phyloP scores from a whole-genome alignment of 2,113 vertebrate species.

The Rhinoderma darwinii region DNA sequence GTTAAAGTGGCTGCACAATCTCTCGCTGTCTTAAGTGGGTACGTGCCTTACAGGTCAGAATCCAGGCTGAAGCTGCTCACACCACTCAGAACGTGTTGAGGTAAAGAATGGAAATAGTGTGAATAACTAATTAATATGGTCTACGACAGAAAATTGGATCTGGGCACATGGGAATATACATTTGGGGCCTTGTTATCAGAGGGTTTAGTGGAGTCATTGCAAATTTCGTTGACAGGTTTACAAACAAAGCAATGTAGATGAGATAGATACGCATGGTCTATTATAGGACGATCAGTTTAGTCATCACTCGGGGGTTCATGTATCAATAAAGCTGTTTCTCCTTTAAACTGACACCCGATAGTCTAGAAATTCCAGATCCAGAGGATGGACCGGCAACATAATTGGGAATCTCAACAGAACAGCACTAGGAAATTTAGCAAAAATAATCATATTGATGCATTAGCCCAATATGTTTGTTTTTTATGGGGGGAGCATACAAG shows the following conservation, averaged over 20 bases:
- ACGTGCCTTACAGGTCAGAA: not conserved
- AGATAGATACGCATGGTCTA: not conserved
- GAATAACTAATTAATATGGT: constrained; percentile 59
- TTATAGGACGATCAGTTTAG: not conserved
- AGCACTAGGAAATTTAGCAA: too few relatives aligned
- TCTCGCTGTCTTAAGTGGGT: not conserved
- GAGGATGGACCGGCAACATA: not conserved
- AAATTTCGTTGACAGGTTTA: constrained; percentile 28
- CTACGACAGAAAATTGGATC: constrained; percentile 42
- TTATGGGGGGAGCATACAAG: too few relatives aligned
- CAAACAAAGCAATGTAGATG: not conserved
- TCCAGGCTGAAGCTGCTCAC: constrained; percentile 28
- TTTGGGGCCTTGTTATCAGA: constrained; percentile 46
- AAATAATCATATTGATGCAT: too few relatives aligned
- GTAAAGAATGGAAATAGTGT: constrained; percentile 50
- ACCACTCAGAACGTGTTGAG: constrained; percentile 55
- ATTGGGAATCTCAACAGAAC: too few relatives aligned
- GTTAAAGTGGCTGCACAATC: constrained; percentile 14
- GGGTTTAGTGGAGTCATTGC: constrained; percentile 46
- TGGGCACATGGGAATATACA: constrained; percentile 37
- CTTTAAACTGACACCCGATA: not conserved
- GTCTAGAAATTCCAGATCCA: not conserved
- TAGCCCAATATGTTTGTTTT: too few relatives aligned
- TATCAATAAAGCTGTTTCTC: not conserved
- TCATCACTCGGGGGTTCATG: not conserved